Conservation (phyloP, 2,797 vertebrate species). For the Pachyuromys duprasi region DNA sequence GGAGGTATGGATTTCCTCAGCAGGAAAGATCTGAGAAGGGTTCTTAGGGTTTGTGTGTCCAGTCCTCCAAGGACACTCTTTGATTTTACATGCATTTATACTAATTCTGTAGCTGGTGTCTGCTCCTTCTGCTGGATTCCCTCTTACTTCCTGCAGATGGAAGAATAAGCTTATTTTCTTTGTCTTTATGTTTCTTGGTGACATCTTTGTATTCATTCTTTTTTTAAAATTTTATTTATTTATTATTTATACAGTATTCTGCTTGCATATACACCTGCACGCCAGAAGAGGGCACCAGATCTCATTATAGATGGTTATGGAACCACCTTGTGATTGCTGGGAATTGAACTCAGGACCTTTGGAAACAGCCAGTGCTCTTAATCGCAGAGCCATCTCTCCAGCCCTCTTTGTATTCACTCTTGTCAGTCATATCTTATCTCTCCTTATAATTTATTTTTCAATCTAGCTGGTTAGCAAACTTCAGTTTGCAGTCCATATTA, state of each 20-base stretch:
- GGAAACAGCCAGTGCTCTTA: too few species aligned
- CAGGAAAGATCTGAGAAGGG: neutral
- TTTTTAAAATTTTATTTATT: too few species aligned
- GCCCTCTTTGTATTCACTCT: neutral
- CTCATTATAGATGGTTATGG: too few species aligned
- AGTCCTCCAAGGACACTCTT: neutral
- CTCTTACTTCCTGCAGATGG: neutral
- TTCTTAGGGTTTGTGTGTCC: neutral
- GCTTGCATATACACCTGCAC: too few species aligned
- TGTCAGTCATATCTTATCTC: neutral
- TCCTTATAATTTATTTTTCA: slow-evolving; percentile 39
- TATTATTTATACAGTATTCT: too few species aligned
- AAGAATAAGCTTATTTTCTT: neutral
- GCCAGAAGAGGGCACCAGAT: too few species aligned
- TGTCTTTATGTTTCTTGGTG: slow-evolving; percentile 5
- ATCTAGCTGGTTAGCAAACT: neutral
- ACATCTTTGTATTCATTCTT: neutral
- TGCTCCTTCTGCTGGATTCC: neutral
- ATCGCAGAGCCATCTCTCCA: too few species aligned
- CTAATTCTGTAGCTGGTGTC: neutral
- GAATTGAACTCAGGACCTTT: too few species aligned
- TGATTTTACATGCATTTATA: neutral
- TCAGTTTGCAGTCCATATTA: neutral
- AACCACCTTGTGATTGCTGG: too few species aligned
- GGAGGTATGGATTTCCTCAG: neutral